phyloP scores from a whole-genome alignment of 2,888 invertebrate species.

The Drosophila paranaensis region DNA sequence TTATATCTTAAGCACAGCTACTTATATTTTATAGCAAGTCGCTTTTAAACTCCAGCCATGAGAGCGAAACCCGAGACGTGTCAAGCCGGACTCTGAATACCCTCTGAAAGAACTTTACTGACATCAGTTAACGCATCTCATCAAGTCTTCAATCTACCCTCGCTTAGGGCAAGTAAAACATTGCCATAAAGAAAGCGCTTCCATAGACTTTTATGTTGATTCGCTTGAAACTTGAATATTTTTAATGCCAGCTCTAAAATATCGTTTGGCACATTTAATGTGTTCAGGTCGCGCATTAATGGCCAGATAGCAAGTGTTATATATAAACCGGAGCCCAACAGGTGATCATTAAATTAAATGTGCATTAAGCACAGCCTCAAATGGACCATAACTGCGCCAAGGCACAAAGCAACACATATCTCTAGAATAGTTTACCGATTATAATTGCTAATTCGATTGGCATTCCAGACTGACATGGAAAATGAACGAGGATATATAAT shows the following conservation, averaged over 20 bases:
- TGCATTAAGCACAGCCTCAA: conserved; percentile 5
- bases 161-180: conserved; percentile 12
- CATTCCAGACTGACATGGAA: background rate
- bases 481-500: background rate
- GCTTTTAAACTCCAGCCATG: conserved; percentile 22
- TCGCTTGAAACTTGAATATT: conserved; percentile 42
- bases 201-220: conserved; percentile 54
- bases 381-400: background rate
- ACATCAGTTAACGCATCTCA: background rate
- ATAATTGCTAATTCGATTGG: background rate
- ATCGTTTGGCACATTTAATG: conserved; percentile 52
- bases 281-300: conserved; percentile 25
- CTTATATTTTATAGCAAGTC: conserved; percentile 60
- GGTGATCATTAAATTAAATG: conserved; percentile 14
- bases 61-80: background rate
- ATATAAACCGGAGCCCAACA: conserved; percentile 7
- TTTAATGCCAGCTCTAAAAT: conserved; percentile 60
- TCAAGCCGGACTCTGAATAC: conserved; percentile 9
- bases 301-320: conserved; percentile 30
- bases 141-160: background rate
- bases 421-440: background rate
- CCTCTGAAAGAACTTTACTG: conserved; percentile 16
- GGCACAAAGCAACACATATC: background rate
- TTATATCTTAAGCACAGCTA: conserved; percentile 48
- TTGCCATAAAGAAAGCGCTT: conserved; percentile 41